phyloP scores from a whole-genome alignment of 2,797 vertebrate genomes.

The Acrossocheilus fasciatus region DNA sequence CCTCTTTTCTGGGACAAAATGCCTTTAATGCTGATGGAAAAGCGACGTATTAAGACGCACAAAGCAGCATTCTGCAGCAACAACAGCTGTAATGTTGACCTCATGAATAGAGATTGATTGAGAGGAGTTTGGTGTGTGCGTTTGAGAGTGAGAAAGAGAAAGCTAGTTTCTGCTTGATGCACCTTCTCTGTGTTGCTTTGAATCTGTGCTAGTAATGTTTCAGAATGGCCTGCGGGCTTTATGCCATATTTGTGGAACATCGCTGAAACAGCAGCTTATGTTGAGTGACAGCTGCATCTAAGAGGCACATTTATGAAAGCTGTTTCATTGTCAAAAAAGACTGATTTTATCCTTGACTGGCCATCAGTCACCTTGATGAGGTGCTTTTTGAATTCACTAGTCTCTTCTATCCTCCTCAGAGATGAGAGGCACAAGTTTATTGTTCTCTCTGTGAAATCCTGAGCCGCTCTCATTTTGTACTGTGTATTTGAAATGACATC shows the following conservation, averaged over 20 bases:
- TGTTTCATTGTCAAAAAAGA: constrained; percentile 14
- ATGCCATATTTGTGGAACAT: background rate
- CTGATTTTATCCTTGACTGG: constrained; percentile 32
- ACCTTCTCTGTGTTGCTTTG: constrained; percentile 4
- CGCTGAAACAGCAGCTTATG: constrained; percentile 14
- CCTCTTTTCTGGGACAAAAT: constrained; percentile 58
- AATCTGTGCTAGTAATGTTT: constrained; percentile 26
- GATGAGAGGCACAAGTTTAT: background rate
- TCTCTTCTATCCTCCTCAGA: constrained; percentile 20
- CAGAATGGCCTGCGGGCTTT: constrained; percentile 39
- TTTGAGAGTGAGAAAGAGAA: background rate
- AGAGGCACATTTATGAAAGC: constrained; percentile 24
- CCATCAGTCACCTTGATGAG: constrained; percentile 45
- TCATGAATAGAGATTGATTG: constrained; percentile 80
- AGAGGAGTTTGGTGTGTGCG: constrained; percentile 25
- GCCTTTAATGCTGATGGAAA: constrained; percentile 76
- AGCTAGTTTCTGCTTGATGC: background rate
- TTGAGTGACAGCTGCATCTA: constrained; percentile 29
- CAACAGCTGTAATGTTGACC: constrained; percentile 75
- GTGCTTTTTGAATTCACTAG: constrained; percentile 24
- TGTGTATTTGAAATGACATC: background rate
- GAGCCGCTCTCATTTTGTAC: background rate
- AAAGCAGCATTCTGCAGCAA: constrained; percentile 73
- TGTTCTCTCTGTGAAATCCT: background rate
- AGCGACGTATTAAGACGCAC: constrained; percentile 76